Base-by-base conservation (phyloP, 2,797 vertebrate species). In the Sparus aurata region DNA sequence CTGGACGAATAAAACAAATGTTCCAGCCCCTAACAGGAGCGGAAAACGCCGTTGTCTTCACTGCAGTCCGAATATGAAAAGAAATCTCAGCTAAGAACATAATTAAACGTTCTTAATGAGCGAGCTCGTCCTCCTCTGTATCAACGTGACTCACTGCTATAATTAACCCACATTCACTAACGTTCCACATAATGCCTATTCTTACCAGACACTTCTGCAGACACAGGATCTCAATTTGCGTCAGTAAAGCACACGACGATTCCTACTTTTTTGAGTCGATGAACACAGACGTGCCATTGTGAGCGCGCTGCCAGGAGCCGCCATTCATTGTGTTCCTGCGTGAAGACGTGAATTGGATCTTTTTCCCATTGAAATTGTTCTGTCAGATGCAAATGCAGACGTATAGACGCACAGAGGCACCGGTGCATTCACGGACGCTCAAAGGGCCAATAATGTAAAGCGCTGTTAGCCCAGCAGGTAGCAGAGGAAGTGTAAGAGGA, bases 151-250 rank as follows among this genome's bases (percentile, higher is more conserved):
- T 90, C 76, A 77, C 34, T 75, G 53, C 73, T 74, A 22, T 85
- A 67, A 89, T 85, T 89, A 90, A 80, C 69, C 84, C 70, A 81
- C 76, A 84, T 82, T 84, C 64, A 80, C 43, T 66, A 9, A 59
- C 59, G n/a, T 46, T n/a, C 38, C 52, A 82, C 57, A 27, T 87
- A 43, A 70, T 55, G 73, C 75, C 65, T 59, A 20, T 49, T 8
- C 69, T 50, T 41, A 45, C 1, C 20, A 67, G 53, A 59, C 10
- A 55, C 27, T 65, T 25, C 49, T 66, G 17, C 18, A 45, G 15
- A 47, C 20, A 69, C 30, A 55, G 43, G 46, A 60, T 17, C 9
- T 64, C 16, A 65, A 50, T 34, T 23, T 25, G 25, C 43, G 43
- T 75, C 38, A 61, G 27, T 20, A 16, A 15, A 10, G 16, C 16